Base-by-base conservation (phyloP, 2,888 invertebrate genomes). In the Ormyrus labotus region DNA sequence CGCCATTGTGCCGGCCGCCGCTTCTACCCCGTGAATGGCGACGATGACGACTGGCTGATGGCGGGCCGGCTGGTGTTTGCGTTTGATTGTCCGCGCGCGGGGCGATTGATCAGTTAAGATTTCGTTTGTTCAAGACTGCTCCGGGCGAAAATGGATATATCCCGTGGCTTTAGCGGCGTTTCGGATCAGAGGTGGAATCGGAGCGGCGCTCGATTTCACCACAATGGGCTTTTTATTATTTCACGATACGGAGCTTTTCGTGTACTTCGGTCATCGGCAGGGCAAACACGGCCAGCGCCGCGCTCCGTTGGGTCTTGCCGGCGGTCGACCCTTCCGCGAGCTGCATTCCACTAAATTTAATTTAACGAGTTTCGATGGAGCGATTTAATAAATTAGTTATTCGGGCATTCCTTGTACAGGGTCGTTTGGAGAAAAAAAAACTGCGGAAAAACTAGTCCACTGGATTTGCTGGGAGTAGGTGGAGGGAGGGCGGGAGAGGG, bases 361-460 rank as follows among this genome's bases (percentile, higher is more conserved):
- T 70, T 50, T 34, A 60, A 60, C 9, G 60, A 60, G 60, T 50
- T 11, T 10, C 19, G 48, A 45, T 51, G 53, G 53, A 53, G 51
- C 60, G 60, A 75, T 68, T 61, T 75, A 68, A 68, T 68, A 51
- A 61, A 75, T 60, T 13, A 64, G 47, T 45, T 57, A 48, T 47
- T 45, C 68, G 6, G 60, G 10, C n/a, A n/a, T n/a, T 6, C 19
- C 5, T 58, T 51, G 67, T 67, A 60, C 75, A 68, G 8, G 47
- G 10, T 2, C 48, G 6, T 19, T 60, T 50, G 6, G 34, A 65
- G 34, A 65, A 34, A n/a, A n/a, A 64, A 45, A 53, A 13, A 55
- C 34, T 34, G 34, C 34, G 45, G 47, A 45, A 63, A 61, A 72
- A 48, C 0, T n/a, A n/a, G 50, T 19, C 11, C 10, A 34, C 19